Evolutionary conservation across 2,113 vertebrate genomes (phyloP).

Genomic region (Hemiprocne comata): DNA sequence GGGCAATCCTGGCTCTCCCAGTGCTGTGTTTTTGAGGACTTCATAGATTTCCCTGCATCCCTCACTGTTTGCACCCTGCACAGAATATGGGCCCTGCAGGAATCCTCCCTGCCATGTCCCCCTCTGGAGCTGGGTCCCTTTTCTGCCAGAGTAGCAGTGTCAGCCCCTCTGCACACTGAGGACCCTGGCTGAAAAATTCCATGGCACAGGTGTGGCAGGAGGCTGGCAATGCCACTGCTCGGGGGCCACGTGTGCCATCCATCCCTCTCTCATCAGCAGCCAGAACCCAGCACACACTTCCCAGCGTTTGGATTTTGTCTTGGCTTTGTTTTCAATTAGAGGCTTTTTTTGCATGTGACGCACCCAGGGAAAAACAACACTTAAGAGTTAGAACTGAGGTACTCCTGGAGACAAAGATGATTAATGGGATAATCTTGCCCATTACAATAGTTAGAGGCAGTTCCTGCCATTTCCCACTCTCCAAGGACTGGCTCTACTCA

Average conservation of each 20-base stretch:
- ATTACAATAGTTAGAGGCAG: constrained; percentile 71
- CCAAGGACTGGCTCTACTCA: constrained; percentile 41
- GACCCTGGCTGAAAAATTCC: background rate
- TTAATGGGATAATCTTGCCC: constrained; percentile 70
- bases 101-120: no score
- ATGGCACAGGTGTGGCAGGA: background rate
- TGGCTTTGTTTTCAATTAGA: constrained; percentile 57
- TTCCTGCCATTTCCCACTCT: constrained; percentile 59
- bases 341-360: constrained; percentile 4
- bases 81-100: background rate
- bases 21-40: no score
- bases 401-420: constrained; percentile 65
- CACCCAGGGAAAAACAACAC: constrained; percentile 57
- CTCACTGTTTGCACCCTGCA: background rate
- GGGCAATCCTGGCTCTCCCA: fast-evolving
- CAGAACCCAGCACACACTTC: background rate
- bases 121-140: fast-evolving
- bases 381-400: constrained; percentile 60
- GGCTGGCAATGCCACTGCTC: background rate
- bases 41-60: background rate
- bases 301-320: constrained; percentile 47
- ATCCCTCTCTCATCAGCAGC: background rate
- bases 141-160: fast-evolving
- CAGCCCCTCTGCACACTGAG: background rate
- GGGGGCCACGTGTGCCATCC: background rate